A percentile compares a stretch with the other conserved stretches of the same genome.
phyloP scores from a whole-genome alignment of 2,113 vertebrate species.

The Pollachius pollachius region DNA sequence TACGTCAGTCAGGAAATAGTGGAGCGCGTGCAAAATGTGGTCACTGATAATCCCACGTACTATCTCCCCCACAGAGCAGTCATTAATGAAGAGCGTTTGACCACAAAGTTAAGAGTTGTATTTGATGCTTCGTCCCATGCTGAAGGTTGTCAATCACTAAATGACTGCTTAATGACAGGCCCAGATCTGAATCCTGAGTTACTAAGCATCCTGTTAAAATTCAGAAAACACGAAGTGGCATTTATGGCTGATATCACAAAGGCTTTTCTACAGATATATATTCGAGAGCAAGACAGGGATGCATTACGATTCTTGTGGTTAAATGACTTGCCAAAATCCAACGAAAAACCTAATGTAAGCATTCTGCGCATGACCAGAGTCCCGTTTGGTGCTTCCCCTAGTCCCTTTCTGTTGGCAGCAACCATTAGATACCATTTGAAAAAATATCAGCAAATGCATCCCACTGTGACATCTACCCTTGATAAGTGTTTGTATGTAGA shows the following conservation, averaged over 20 bases:
- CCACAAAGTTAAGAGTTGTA: constrained; percentile 34
- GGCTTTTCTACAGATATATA: constrained; percentile 24
- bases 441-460: background rate
- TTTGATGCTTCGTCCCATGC: constrained; percentile 42
- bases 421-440: too few relatives aligned
- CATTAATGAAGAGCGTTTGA: constrained; percentile 19
- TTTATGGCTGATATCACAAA: constrained; percentile 29
- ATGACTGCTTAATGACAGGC: constrained; percentile 25
- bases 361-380: too few relatives aligned
- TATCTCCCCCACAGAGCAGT: constrained; percentile 28
- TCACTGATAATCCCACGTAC: background rate
- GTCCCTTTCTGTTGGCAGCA: too few relatives aligned
- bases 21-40: constrained; percentile 9
- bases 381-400: too few relatives aligned
- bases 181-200: constrained; percentile 30
- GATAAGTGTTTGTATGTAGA: constrained; percentile 32
- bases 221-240: constrained; percentile 25
- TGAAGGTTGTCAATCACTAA: constrained; percentile 22
- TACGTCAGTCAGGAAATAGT: constrained; percentile 26
- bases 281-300: constrained; percentile 22
- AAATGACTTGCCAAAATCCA: too few relatives aligned
- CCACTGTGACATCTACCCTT: background rate
- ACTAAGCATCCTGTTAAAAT: constrained; percentile 14
- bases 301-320: too few relatives aligned
- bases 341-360: too few relatives aligned